Percentiles rank a stretch among this genome's conserved stretches.
These are phyloP conservation scores for Strix occidentalis DNA, from an alignment of 2,797 vertebrate genomes.

Conservation along the genomic window DNA sequence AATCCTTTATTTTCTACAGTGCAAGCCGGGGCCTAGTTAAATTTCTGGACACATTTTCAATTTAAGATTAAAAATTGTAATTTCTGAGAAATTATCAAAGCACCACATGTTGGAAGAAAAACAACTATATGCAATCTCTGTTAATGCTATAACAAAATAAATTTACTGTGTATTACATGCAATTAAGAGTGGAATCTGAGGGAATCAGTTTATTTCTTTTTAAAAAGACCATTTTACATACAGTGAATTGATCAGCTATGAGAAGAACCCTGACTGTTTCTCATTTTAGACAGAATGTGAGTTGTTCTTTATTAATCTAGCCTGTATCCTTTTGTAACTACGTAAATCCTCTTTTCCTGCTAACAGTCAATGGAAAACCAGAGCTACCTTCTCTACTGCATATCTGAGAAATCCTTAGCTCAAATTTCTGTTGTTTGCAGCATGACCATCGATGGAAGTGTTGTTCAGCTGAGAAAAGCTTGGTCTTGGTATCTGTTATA, in stretches of 20 bases:
- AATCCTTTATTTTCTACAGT: slow-evolving; percentile 61
- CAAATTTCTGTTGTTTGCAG: not conserved
- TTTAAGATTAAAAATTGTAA: slow-evolving; percentile 70
- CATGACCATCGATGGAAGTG: not conserved
- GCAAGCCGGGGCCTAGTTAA: slow-evolving; percentile 52
- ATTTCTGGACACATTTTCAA: slow-evolving; percentile 64
- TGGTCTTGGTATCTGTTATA: not conserved
- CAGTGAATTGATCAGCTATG: not conserved
- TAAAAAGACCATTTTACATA: not conserved
- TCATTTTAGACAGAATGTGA: not conserved
- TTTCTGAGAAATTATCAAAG: slow-evolving; percentile 70
- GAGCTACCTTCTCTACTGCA: not conserved
- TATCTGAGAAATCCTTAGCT: not conserved
- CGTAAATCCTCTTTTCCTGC: not conserved
- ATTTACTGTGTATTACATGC: slow-evolving; percentile 6
- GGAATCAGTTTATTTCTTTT: slow-evolving; percentile 6
- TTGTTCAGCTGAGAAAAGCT: not conserved
- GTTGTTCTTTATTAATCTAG: not conserved
- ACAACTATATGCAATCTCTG: slow-evolving; percentile 55
- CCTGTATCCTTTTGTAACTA: not conserved
- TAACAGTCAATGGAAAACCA: not conserved
- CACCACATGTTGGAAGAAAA: slow-evolving; percentile 51
- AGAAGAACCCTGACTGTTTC: not conserved
- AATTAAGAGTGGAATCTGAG: slow-evolving; percentile 55
- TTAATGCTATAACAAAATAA: slow-evolving; percentile 39